Conservation (phyloP, 2,888 invertebrate genomes). For the Hirtodrosophila histrioides region DNA sequence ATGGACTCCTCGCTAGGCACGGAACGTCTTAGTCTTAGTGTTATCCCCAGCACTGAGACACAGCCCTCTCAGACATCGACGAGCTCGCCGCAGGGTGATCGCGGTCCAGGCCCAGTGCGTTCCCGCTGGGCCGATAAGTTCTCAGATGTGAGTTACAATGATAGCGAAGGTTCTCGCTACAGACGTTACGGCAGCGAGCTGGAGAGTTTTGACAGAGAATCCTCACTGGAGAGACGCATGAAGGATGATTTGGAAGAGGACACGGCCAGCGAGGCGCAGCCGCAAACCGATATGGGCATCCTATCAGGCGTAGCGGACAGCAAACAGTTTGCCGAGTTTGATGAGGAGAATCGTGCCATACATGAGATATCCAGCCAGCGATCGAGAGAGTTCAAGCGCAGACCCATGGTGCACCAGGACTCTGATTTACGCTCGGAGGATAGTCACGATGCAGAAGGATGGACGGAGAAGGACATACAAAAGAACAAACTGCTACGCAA, state of each 20-base stretch:
- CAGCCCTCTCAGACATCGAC: constrained; percentile 88
- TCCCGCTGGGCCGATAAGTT: constrained; percentile 86
- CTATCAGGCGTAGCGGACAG: constrained; percentile 85
- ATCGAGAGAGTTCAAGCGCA: constrained; percentile 83
- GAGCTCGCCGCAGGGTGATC: constrained; percentile 87
- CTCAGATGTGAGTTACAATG: constrained; percentile 84
- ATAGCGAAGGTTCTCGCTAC: constrained; percentile 85
- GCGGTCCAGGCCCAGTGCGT: constrained; percentile 85
- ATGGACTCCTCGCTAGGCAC: constrained; percentile 76
- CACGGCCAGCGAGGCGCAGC: constrained; percentile 84
- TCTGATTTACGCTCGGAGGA: constrained; percentile 84
- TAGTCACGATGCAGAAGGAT: constrained; percentile 83
- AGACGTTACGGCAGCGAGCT: constrained; percentile 83
- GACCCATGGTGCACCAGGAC: constrained; percentile 84
- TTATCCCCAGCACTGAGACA: constrained; percentile 86
- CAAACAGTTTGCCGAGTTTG: constrained; percentile 86
- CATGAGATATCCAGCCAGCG: constrained; percentile 84
- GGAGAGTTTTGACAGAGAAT: constrained; percentile 84
- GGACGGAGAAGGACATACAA: constrained; percentile 84
- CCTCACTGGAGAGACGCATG: constrained; percentile 84
- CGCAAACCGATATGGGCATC: constrained; percentile 76
- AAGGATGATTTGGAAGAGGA: constrained; percentile 83
- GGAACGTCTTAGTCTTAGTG: constrained; percentile 80
- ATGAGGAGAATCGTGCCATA: constrained; percentile 86
- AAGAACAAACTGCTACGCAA: constrained; percentile 82